phyloP scores from a whole-genome alignment of 1,140 invertebrate genomes.

The Aphelinus certus region DNA sequence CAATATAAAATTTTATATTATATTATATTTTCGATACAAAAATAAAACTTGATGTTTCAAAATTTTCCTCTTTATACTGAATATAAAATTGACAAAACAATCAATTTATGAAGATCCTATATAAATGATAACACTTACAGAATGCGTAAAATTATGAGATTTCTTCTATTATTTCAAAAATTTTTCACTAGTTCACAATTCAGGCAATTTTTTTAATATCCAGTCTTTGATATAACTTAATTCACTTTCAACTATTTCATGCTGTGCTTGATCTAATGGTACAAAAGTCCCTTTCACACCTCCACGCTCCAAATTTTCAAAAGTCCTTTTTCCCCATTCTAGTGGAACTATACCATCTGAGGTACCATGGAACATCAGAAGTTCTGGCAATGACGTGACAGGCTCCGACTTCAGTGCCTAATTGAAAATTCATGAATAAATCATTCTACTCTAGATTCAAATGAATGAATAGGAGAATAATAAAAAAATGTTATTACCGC shows the following conservation, averaged over 20 bases:
- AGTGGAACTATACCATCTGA: constrained; percentile 67
- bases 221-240: constrained; percentile 51
- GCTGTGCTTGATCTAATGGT: constrained; percentile 63
- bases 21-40: neutral
- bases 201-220: constrained; percentile 43
- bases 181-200: neutral
- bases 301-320: constrained; percentile 59
- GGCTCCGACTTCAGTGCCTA: no score
- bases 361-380: constrained; percentile 60
- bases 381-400: constrained; percentile 40
- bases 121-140: neutral
- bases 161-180: neutral
- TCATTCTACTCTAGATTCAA: neutral
- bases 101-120: neutral
- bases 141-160: neutral
- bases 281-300: constrained; percentile 67
- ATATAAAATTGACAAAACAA: neutral
- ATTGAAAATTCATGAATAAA: neutral
- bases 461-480: neutral
- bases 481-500: constrained; percentile 52
- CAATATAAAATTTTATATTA: neutral
- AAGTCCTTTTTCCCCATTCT: constrained; percentile 67
- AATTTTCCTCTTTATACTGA: neutral
- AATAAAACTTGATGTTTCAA: no score
- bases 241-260: constrained; percentile 67